Percentiles rank a stretch among this genome's conserved stretches.
These are phyloP conservation scores for Agapornis roseicollis DNA, from an alignment of 2,113 vertebrate genomes.

Conservation along the genomic window DNA sequence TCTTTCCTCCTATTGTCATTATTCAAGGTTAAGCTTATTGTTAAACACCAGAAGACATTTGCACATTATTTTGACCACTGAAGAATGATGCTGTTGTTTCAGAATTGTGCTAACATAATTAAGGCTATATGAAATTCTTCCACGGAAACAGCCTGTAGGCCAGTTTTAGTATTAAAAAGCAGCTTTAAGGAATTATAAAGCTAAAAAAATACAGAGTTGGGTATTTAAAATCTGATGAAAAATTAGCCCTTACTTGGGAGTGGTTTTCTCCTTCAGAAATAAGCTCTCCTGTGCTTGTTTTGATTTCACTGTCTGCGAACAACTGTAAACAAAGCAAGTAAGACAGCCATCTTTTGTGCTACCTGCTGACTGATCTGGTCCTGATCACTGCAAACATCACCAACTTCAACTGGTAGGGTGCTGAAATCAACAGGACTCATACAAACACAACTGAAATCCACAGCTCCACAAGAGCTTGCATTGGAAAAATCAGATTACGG, in stretches of 20 bases:
- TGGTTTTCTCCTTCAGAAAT: neutral
- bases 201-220: neutral
- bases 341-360: neutral
- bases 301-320: neutral
- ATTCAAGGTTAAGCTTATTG: neutral
- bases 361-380: neutral
- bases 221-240: slow-evolving; percentile 1
- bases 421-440: neutral
- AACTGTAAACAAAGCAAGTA: neutral
- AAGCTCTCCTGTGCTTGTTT: neutral
- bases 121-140: slow-evolving; percentile 8
- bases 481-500: neutral
- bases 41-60: neutral
- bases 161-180: neutral
- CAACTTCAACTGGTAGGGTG: neutral
- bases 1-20: neutral
- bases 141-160: neutral
- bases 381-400: neutral
- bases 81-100: neutral
- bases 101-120: slow-evolving; percentile 7
- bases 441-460: neutral
- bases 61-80: neutral
- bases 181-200: neutral
- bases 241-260: slow-evolving; percentile 51
- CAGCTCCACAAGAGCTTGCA: neutral